phyloP scores from a whole-genome alignment of 2,888 invertebrate species.

The Eudasyphora cyanicolor region DNA sequence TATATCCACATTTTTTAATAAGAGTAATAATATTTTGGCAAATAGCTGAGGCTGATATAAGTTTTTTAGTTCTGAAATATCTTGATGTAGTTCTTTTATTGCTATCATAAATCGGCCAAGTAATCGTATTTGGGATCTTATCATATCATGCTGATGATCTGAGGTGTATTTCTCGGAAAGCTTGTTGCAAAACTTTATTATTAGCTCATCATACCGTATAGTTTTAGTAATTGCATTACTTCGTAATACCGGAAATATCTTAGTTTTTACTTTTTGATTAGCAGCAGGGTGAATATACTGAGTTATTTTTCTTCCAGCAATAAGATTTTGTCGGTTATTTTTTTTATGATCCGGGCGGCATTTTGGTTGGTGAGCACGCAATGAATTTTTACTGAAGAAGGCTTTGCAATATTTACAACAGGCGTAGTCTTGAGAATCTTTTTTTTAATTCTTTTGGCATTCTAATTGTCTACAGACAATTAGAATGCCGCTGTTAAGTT shows the following conservation, averaged over 20 bases:
- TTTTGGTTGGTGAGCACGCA: background rate
- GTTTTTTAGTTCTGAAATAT: too few species aligned
- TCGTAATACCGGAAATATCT: conserved; percentile 12
- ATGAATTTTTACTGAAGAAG: background rate
- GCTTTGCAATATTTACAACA: conserved; percentile 14
- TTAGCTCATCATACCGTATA: conserved; percentile 32
- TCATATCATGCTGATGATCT: conserved; percentile 21
- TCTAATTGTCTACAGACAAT: conserved; percentile 26
- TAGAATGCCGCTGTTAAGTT: conserved; percentile 3
- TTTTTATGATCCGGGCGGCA: background rate
- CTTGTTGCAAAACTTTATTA: conserved; percentile 33
- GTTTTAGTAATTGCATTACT: background rate
- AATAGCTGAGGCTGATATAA: too few species aligned
- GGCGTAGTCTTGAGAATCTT: conserved; percentile 14
- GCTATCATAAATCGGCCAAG: conserved; percentile 32
- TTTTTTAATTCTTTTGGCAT: background rate
- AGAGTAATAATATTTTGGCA: too few species aligned
- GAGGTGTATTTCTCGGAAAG: conserved; percentile 20
- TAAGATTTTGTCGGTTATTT: background rate
- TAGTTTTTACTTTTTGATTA: background rate
- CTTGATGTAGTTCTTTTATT: background rate
- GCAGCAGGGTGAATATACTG: conserved; percentile 22
- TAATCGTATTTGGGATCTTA: background rate
- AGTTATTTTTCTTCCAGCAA: background rate
- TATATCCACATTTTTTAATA: too few species aligned